These are phyloP conservation scores for Neomicropteryx cornuta DNA, from an alignment of 1,140 invertebrate genomes.

Conservation along the genomic window DNA sequence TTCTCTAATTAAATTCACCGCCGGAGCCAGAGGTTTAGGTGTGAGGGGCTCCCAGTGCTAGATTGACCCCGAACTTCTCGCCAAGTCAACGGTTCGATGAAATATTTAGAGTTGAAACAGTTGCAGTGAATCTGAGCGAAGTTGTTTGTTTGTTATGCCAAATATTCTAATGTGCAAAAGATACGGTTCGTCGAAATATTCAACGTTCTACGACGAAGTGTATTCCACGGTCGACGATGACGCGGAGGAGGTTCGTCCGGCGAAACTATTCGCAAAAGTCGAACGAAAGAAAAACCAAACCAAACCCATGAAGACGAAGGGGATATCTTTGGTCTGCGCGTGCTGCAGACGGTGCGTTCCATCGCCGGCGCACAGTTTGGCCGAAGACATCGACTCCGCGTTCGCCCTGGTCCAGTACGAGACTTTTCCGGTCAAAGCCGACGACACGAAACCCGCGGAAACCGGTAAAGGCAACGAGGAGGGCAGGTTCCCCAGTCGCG, in stretches of 20 bases:
- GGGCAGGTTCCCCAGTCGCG: not conserved
- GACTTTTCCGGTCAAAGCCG: not conserved
- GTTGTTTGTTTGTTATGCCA: too few species aligned
- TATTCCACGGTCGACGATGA: slow-evolving; percentile 14
- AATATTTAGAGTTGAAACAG: too few species aligned
- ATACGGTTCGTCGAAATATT: slow-evolving; percentile 18
- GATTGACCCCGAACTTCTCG: too few species aligned
- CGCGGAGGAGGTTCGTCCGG: slow-evolving; percentile 6
- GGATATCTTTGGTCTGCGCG: not conserved
- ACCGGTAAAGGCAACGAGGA: too few species aligned
- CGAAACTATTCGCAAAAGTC: slow-evolving; percentile 9
- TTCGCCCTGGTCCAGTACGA: slow-evolving; percentile 29
- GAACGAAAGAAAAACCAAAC: slow-evolving; percentile 2
- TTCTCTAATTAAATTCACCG: too few species aligned
- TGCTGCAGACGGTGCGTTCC: slow-evolving; percentile 3
- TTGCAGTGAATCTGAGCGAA: too few species aligned
- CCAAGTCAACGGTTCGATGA: too few species aligned
- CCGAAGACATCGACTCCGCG: slow-evolving; percentile 33
- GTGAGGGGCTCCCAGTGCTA: too few species aligned
- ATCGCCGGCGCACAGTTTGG: too few species aligned
- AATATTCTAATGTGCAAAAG: too few species aligned
- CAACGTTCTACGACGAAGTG: slow-evolving; percentile 16
- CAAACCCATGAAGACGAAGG: not conserved
- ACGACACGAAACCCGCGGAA: slow-evolving; percentile 3
- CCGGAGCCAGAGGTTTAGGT: too few species aligned